These are phyloP conservation scores for Isotomurus palustris DNA, from an alignment of 2,888 invertebrate species.

Conservation along the genomic window DNA sequence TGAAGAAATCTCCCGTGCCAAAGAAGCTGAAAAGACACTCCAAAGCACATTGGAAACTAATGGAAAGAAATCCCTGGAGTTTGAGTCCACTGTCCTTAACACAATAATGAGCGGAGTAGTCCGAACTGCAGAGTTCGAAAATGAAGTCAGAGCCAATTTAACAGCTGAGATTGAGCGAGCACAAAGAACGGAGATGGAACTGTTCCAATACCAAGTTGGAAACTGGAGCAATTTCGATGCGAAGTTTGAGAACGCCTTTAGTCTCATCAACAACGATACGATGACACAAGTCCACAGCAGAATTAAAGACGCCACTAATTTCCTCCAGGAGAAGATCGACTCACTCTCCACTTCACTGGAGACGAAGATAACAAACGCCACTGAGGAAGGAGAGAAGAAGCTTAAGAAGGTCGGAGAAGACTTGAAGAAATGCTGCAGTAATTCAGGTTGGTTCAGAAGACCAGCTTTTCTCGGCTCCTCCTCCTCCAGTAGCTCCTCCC, in stretches of 20 bases:
- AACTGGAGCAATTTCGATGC: slow-evolving; percentile 9
- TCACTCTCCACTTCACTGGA: no score
- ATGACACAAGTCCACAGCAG: no score
- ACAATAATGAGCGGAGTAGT: slow-evolving; percentile 26
- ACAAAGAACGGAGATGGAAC: neutral
- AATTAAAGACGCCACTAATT: no score
- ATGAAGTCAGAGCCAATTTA: slow-evolving; percentile 8
- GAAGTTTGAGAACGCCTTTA: neutral
- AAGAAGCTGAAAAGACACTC: slow-evolving; percentile 6
- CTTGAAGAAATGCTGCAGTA: slow-evolving; percentile 24
- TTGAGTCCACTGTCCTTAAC: slow-evolving; percentile 22
- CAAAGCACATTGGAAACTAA: slow-evolving; percentile 9
- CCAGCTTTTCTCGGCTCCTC: no score
- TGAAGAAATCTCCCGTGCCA: slow-evolving; percentile 8
- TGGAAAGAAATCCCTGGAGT: slow-evolving; percentile 9
- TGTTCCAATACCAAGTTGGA: neutral
- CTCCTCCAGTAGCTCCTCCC: neutral
- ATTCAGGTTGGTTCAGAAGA: slow-evolving; percentile 27
- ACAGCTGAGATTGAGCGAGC: slow-evolving; percentile 12
- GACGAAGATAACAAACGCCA: no score
- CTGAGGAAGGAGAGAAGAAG: neutral
- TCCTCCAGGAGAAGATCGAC: no score
- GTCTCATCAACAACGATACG: neutral
- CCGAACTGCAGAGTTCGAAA: slow-evolving; percentile 19
- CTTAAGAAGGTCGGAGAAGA: slow-evolving; percentile 24